Base-by-base conservation (phyloP, 2,888 invertebrate genomes). In the Heliconius erato region DNA sequence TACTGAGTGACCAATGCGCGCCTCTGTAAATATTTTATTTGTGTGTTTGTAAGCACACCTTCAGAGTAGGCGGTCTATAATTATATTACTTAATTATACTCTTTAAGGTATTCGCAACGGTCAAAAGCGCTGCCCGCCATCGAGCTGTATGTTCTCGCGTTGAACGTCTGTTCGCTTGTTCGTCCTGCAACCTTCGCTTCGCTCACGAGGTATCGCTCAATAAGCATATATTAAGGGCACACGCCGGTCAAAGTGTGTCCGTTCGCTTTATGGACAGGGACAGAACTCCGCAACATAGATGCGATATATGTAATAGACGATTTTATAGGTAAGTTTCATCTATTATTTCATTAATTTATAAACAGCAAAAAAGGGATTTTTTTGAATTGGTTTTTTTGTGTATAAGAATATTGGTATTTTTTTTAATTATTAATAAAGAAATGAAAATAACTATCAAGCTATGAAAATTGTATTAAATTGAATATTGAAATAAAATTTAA, bases 241-340 rank as follows among this genome's bases (percentile, higher is more conserved):
- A 96, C 83, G 91, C 93, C 40, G 96, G 96, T 0, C 93, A 95
- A 84, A 92, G 92, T 65, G 96, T 96, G 1, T 94, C 94, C 0
- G 92, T 95, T 0, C 92, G 92, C 26, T 95, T 95, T 85, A 91
- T 94, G 79, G 93, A 93, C 78, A 88, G 26, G 91, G 92, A 85
- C 84, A 87, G 26, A 89, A 92, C 81, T 91, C 92, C 83, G 68
- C 93, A 93, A 79, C 94, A 95, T 85, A 95, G 96, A 74, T 97
- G 97, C 89, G 96, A 96, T 54, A 96, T 96, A 9, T 97, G 97
- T 87, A 96, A 96, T 54, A 97, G 97, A 90, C 95, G 96, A 11
- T 97, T 97, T 88, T 95, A 95, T 86, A 94, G 96, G 92, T 95
- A 16, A 80, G 79, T 54, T 67, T 28, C 3, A n/a, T 59, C 7